phyloP scores from a whole-genome alignment of 2,797 vertebrate species.

The Thripadectes ignobilis region DNA sequence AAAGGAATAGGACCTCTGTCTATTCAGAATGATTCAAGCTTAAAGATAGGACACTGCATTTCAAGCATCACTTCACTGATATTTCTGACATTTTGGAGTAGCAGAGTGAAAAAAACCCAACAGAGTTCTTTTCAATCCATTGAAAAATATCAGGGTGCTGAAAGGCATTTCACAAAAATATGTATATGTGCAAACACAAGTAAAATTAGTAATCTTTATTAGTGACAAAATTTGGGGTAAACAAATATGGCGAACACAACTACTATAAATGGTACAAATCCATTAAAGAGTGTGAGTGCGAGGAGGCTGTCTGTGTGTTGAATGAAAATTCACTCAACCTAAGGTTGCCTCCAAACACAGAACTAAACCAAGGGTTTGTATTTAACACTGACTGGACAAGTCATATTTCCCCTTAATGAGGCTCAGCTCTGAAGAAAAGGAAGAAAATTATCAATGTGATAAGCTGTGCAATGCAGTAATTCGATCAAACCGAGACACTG shows the following conservation, averaged over 20 bases:
- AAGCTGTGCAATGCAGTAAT: conserved; percentile 53
- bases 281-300: background rate
- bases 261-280: background rate
- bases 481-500: conserved; percentile 60
- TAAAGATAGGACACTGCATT: background rate
- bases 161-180: conserved; percentile 6
- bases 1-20: background rate
- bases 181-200: background rate
- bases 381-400: conserved; percentile 51
- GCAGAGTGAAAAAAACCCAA: background rate
- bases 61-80: background rate
- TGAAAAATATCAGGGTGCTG: conserved; percentile 33
- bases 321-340: conserved; percentile 31
- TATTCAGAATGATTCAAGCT: background rate
- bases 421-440: conserved; percentile 48
- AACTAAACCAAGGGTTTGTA: conserved; percentile 31
- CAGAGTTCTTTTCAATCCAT: background rate
- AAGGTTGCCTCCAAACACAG: conserved; percentile 49
- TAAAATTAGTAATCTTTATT: background rate
- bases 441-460: conserved; percentile 27
- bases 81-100: conserved; percentile 18
- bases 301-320: conserved; percentile 2
- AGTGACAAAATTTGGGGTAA: background rate
- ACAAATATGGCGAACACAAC: background rate
- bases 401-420: conserved; percentile 73